A percentile compares a stretch with the other conserved stretches of the same genome.
Conservation (phyloP, 2,797 vertebrate species). For the Gadopsis marmoratus region DNA sequence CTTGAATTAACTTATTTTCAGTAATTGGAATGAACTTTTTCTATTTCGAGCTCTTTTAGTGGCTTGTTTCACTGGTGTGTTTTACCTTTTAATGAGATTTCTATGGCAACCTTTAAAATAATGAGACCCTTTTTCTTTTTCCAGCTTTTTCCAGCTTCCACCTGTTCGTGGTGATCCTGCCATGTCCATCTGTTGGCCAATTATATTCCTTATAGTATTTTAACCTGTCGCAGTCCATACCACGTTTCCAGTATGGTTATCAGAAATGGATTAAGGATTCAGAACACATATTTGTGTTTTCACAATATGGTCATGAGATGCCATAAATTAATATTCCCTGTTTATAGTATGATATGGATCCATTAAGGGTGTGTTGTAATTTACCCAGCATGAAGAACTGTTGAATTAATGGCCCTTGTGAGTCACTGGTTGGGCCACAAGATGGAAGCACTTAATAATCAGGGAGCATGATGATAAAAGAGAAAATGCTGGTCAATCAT, state of each 20-base stretch:
- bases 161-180: slow-evolving; percentile 8
- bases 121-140: slow-evolving; percentile 15
- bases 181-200: slow-evolving; percentile 15
- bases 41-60: slow-evolving; percentile 44
- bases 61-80: slow-evolving; percentile 25
- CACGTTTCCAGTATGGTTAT: neutral
- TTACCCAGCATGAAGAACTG: slow-evolving; percentile 23
- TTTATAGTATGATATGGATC: slow-evolving; percentile 15
- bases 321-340: neutral
- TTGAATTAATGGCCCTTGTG: slow-evolving; percentile 34
- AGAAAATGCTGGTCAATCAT: neutral
- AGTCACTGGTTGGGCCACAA: slow-evolving; percentile 65
- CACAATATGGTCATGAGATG: neutral
- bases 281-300: slow-evolving; percentile 16
- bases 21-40: slow-evolving; percentile 50
- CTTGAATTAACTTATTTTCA: slow-evolving; percentile 58
- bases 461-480: slow-evolving; percentile 26
- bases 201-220: slow-evolving; percentile 1
- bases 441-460: slow-evolving; percentile 75
- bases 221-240: neutral
- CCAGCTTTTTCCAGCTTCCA: slow-evolving; percentile 8
- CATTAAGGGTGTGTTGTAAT: slow-evolving; percentile 19
- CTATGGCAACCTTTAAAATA: slow-evolving; percentile 55
- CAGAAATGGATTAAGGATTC: neutral
- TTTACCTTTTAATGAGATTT: slow-evolving; percentile 62